Evolutionary conservation across 2,888 invertebrate genomes (phyloP).

Genomic region (Pachydiplax longipennis): DNA sequence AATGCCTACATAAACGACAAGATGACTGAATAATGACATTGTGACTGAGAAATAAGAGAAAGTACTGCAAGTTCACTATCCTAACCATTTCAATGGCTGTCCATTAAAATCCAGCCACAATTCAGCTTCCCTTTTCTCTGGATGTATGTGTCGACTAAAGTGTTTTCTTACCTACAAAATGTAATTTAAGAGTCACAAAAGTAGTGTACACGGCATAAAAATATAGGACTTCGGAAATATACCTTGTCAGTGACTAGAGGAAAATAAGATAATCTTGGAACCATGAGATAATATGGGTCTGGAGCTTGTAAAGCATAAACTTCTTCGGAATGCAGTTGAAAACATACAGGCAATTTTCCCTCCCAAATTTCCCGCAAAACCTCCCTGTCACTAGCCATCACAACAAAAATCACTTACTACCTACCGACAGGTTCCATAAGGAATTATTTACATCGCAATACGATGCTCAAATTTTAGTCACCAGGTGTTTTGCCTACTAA

Average conservation of each 20-base stretch:
- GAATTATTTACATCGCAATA: neutral
- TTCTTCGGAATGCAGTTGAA: constrained; percentile 88
- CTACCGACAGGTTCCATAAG: neutral
- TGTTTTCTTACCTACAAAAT: constrained; percentile 80
- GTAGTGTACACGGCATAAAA: neutral
- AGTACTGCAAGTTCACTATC: constrained; percentile 56
- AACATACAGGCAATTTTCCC: constrained; percentile 92
- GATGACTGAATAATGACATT: neutral
- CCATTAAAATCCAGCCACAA: constrained; percentile 96
- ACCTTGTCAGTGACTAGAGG: constrained; percentile 95
- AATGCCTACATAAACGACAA: constrained; percentile 61
- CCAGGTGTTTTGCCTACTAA: neutral
- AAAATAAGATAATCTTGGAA: constrained; percentile 92
- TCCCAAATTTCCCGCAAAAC: constrained; percentile 95
- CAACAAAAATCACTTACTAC: neutral
- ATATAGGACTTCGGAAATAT: neutral
- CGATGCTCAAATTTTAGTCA: neutral
- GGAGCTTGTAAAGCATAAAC: constrained; percentile 87
- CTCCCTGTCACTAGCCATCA: constrained; percentile 95
- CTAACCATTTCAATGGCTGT: constrained; percentile 84
- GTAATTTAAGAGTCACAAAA: constrained; percentile 45
- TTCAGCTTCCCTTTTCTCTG: constrained; percentile 82
- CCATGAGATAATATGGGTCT: constrained; percentile 92
- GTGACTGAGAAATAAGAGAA: neutral
- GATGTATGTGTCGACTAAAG: constrained; percentile 81